phyloP scores from a whole-genome alignment of 2,888 invertebrate genomes.

The Mythimna vitellina region DNA sequence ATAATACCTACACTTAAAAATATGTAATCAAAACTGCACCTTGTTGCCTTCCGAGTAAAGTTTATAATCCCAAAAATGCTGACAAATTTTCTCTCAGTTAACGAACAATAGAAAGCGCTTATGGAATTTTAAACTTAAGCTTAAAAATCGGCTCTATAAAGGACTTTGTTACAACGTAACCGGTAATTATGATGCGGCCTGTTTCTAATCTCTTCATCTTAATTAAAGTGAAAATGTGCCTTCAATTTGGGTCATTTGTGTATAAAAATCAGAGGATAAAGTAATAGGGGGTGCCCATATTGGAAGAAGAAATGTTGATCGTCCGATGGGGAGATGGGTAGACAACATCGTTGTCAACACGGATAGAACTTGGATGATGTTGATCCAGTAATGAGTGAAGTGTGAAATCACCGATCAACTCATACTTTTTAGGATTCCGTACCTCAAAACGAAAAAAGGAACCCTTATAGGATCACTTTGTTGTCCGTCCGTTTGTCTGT shows the following conservation, averaged over 20 bases:
- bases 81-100: slow-evolving; percentile 30
- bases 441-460: no score
- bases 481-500: no score
- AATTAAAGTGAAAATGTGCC: slow-evolving; percentile 29
- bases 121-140: slow-evolving; percentile 53
- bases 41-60: slow-evolving; percentile 17
- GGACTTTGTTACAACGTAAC: slow-evolving; percentile 54
- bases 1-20: slow-evolving; percentile 6
- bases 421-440: no score
- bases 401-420: no score
- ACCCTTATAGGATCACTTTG: no score
- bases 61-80: slow-evolving; percentile 7
- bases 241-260: slow-evolving; percentile 13
- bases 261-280: not conserved
- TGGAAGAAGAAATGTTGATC: not conserved
- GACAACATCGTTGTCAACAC: not conserved
- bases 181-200: slow-evolving; percentile 49
- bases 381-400: no score
- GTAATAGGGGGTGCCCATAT: not conserved
- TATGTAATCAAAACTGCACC: slow-evolving; percentile 6
- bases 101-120: slow-evolving; percentile 62
- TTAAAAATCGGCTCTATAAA: slow-evolving; percentile 51
- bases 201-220: slow-evolving; percentile 46
- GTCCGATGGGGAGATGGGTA: not conserved
- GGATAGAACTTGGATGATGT: not conserved